Evolutionary conservation across 2,797 vertebrate species (phyloP).

Genomic region (Diplodus sargus): DNA sequence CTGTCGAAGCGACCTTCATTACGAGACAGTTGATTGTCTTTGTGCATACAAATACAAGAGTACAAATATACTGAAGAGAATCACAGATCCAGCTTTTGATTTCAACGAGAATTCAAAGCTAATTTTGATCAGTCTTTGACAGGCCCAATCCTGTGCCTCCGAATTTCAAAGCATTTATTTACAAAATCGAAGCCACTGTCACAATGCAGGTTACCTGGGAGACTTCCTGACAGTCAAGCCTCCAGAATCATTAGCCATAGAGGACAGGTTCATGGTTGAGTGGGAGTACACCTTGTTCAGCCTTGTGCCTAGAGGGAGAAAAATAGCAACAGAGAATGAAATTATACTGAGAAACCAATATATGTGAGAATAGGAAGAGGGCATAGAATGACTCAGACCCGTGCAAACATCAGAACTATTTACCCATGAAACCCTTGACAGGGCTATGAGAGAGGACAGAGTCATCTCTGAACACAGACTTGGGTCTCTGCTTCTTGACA

Average conservation of each 20-base stretch:
- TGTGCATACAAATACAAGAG: no score
- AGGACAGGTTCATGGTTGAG: constrained; percentile 92
- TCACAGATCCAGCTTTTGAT: no score
- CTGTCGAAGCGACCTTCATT: no score
- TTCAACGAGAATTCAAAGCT: no score
- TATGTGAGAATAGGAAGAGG: neutral
- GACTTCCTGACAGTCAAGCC: constrained; percentile 86
- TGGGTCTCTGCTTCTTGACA: constrained; percentile 89
- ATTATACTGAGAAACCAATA: neutral
- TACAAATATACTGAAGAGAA: no score
- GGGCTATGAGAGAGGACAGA: constrained; percentile 90
- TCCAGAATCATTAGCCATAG: constrained; percentile 88
- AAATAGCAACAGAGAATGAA: neutral
- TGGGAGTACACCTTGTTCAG: constrained; percentile 94
- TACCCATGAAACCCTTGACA: constrained; percentile 90
- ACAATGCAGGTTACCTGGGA: constrained; percentile 79
- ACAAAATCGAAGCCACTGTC: neutral
- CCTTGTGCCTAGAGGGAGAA: constrained; percentile 82
- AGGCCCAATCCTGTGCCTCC: neutral
- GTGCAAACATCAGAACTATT: constrained; percentile 27
- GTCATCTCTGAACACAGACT: constrained; percentile 92
- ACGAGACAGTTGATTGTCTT: no score
- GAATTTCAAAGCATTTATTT: neutral
- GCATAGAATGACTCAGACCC: neutral
- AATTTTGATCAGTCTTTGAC: no score